These are phyloP conservation scores for Typhlichthys subterraneus DNA, from an alignment of 2,797 vertebrate genomes.

Conservation along the genomic window DNA sequence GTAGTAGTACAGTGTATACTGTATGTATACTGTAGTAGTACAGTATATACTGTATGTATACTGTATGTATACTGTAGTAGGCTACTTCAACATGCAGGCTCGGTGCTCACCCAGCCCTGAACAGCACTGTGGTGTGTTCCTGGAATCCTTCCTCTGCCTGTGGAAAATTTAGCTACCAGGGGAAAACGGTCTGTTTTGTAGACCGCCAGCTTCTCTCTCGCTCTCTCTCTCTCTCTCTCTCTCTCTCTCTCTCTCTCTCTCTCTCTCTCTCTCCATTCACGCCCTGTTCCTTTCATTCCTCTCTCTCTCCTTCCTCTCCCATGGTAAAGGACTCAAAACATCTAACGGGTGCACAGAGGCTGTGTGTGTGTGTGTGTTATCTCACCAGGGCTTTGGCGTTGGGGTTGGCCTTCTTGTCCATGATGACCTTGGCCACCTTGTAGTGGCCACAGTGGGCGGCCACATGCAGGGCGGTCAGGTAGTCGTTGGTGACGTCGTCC, in stretches of 20 bases:
- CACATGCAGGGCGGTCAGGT: slow-evolving; percentile 94
- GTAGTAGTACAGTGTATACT: too few species aligned
- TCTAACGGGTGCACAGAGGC: too few species aligned
- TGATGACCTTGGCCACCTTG: slow-evolving; percentile 96
- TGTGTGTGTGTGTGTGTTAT: too few species aligned
- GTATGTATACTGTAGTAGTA: too few species aligned
- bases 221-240: neutral
- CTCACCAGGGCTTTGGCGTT: slow-evolving; percentile 98
- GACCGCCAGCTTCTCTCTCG: neutral
- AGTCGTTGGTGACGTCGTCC: slow-evolving; percentile 96
- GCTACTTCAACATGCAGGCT: slow-evolving; percentile 12
- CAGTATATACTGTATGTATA: too few species aligned
- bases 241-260: neutral
- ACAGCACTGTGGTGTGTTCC: neutral
- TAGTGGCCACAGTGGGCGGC: slow-evolving; percentile 97
- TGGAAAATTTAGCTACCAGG: neutral
- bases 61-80: neutral
- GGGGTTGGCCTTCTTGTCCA: slow-evolving; percentile 97
- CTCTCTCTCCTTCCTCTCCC: neutral
- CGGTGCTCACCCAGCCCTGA: neutral
- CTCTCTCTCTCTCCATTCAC: neutral
- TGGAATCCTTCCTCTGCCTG: too few species aligned
- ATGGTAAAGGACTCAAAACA: too few species aligned
- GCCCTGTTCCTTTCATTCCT: neutral
- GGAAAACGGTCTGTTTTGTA: too few species aligned